Conservation (phyloP, 2,888 invertebrate genomes). For the Sclerodermus sp. region DNA sequence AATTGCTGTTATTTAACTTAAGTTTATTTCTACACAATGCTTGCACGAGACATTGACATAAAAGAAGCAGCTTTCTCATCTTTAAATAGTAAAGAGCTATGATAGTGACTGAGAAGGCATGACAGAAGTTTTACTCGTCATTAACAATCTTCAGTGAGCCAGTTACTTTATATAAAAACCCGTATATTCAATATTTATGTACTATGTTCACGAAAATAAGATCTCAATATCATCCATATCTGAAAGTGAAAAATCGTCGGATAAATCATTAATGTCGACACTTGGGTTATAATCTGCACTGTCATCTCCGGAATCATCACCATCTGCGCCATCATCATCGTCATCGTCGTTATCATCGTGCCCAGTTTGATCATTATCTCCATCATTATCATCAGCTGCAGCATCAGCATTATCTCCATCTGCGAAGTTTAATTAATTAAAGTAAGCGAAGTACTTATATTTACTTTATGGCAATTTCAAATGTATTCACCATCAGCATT, state of each 20-base stretch:
- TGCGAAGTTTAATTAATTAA: slow-evolving; percentile 5
- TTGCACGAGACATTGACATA: not conserved
- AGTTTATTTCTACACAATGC: not conserved
- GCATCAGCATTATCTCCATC: slow-evolving; percentile 37
- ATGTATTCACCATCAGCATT: slow-evolving; percentile 49
- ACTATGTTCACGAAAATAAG: slow-evolving; percentile 38
- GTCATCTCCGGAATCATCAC: slow-evolving; percentile 46
- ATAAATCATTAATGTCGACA: slow-evolving; percentile 23
- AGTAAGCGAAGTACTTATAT: no score
- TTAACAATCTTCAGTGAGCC: no score
- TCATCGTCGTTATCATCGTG: slow-evolving; percentile 39
- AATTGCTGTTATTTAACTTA: not conserved
- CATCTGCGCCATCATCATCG: slow-evolving; percentile 27
- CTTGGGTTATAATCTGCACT: slow-evolving; percentile 40
- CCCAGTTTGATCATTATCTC: slow-evolving; percentile 37
- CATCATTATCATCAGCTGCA: slow-evolving; percentile 35
- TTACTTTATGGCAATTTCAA: not conserved
- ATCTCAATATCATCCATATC: slow-evolving; percentile 46
- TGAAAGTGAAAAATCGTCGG: slow-evolving; percentile 40
- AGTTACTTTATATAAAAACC: no score
- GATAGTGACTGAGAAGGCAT: not conserved
- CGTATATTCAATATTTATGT: no score
- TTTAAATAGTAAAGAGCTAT: not conserved
- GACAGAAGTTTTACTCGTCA: no score
- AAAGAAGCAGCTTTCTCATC: not conserved